These are phyloP conservation scores for Parazoanthus swiftii DNA, from an alignment of 92 coral and sea anemone species.

Conservation along the genomic window DNA sequence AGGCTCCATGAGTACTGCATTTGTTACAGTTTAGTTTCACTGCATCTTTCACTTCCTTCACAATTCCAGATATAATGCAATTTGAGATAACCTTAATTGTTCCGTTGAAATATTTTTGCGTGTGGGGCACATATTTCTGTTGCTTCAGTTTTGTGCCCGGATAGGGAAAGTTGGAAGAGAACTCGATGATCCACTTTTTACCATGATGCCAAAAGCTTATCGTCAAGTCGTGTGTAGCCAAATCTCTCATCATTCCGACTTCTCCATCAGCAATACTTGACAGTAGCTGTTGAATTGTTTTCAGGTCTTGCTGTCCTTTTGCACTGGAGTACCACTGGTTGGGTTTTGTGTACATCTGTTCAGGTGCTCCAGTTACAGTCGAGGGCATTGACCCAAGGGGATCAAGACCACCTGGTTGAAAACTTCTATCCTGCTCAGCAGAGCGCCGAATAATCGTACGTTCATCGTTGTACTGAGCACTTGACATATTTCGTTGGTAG, in stretches of 20 bases:
- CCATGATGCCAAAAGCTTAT: conserved; percentile 6
- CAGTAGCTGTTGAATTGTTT: background rate
- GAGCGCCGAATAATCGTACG: background rate
- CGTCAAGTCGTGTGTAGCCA: background rate
- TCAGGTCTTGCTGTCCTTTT: background rate
- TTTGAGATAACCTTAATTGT: background rate
- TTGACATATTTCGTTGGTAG: too few species aligned
- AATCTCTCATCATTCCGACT: background rate
- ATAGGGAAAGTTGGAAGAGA: background rate
- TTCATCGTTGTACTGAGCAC: background rate
- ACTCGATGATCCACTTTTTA: background rate
- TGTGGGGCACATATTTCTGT: background rate
- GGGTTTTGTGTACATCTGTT: background rate
- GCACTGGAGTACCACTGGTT: conserved; percentile 21
- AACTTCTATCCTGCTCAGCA: background rate
- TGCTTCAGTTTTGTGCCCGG: background rate
- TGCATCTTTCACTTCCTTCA: background rate
- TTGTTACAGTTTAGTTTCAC: background rate
- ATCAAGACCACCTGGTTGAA: background rate
- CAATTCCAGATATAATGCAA: background rate
- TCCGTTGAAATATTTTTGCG: background rate
- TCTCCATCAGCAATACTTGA: background rate
- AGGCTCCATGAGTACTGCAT: background rate
- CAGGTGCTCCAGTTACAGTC: background rate
- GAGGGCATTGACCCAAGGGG: background rate